These are phyloP conservation scores for Isaurus tuberculatus DNA, from an alignment of 92 coral and sea anemone species.

Conservation along the genomic window DNA sequence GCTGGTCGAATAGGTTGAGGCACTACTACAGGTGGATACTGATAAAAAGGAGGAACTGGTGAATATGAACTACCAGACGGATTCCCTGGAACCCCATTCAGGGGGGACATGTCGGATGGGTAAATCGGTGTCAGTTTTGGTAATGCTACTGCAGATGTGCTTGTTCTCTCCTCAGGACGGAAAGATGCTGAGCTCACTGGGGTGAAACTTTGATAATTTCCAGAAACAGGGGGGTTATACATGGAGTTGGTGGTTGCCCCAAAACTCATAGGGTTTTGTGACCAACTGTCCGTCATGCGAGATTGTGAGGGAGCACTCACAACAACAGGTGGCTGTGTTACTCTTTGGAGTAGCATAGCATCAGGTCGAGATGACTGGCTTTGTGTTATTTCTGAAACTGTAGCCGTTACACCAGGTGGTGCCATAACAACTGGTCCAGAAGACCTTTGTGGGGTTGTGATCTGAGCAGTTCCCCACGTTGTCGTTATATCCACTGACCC, in stretches of 20 bases:
- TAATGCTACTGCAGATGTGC: background rate
- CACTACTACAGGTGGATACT: constrained; percentile 30
- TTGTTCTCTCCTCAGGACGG: background rate
- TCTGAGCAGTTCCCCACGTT: constrained; percentile 15
- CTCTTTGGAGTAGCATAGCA: background rate
- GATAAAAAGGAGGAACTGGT: background rate
- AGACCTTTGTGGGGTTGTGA: constrained; percentile 15
- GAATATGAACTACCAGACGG: background rate
- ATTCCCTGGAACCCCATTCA: constrained; percentile 3
- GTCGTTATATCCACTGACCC: constrained; percentile 25
- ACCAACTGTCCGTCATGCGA: background rate
- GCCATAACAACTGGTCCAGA: constrained; percentile 15
- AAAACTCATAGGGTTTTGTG: background rate
- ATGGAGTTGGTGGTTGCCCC: background rate
- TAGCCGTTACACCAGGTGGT: background rate
- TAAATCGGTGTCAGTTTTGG: constrained; percentile 29
- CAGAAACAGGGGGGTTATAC: background rate
- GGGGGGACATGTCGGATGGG: constrained; percentile 39
- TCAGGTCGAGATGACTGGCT: background rate
- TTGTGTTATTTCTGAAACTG: constrained; percentile 7
- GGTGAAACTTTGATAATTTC: background rate
- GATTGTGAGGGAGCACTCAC: background rate
- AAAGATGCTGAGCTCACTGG: background rate
- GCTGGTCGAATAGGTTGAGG: constrained; percentile 19
- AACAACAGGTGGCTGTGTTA: constrained; percentile 16